Base-by-base conservation (phyloP, 2,888 invertebrate genomes). In the Ischnus inquisitorius region DNA sequence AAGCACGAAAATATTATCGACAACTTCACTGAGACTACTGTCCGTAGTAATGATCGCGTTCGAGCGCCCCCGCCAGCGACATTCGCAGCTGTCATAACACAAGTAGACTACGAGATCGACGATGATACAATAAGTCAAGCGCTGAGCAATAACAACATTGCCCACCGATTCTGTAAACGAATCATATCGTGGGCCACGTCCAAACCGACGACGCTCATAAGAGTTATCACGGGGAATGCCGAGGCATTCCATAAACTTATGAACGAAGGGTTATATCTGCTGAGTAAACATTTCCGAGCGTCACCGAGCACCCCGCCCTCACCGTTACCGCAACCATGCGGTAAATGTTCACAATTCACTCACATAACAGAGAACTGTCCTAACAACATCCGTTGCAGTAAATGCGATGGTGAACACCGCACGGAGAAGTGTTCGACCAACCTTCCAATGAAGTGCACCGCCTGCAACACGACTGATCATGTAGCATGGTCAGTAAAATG, bases 161-260 rank as follows among this genome's bases (percentile, higher is more conserved):
- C 8, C 3, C 79, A 79, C 60, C 69, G 79, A 1, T 79, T 28
- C n/a, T 79, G 79, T 62, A 79, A 79, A 25, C 25, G 79, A n/a
- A 79, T 79, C 19, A 69, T 79, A 6, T 69, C 79, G 3, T n/a
- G 71, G 46, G 71, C 79, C 16, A 77, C 77, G 28, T 54, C 51
- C 16, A 77, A 77, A 51, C 67, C 67, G 12, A 77, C 77, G 14
- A 77, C 77, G 5, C 67, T 77, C 6, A 46, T 67, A 19, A 64
- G 67, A 67, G 54, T 76, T 6, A 76, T 65, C n/a, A 43, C 72
- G 1, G 72, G 72, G 34, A 25, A 34, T n/a, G 39, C 46, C n/a
- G n/a, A n/a, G n/a, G n/a, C n/a, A n/a, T n/a, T n/a, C n/a, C n/a
- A n/a, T n/a, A n/a, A n/a, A n/a, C 57, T 80, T 1, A 77, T 76